These are phyloP conservation scores for Myotis daubentonii DNA, from an alignment of 2,797 vertebrate genomes.

Conservation along the genomic window DNA sequence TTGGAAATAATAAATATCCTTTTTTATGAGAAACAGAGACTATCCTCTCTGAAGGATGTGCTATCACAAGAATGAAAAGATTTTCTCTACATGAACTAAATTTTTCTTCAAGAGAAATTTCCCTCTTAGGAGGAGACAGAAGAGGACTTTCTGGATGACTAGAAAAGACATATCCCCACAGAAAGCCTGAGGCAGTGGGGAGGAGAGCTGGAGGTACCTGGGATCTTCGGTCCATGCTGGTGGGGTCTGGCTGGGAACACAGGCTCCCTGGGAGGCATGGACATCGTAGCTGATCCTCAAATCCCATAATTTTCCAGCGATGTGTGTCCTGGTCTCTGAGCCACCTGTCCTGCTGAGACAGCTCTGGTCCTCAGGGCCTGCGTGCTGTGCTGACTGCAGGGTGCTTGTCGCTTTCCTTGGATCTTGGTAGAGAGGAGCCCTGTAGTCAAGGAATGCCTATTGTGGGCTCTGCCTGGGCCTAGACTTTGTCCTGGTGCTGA, in stretches of 20 bases:
- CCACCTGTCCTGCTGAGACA: not conserved
- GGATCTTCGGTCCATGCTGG: not conserved
- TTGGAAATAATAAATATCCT: conserved; percentile 23
- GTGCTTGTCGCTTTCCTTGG: not conserved
- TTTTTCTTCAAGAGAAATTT: conserved; percentile 31
- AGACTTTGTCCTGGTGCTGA: not conserved
- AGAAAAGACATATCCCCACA: conserved; percentile 1
- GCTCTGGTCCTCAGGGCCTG: not conserved
- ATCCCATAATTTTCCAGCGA: not conserved
- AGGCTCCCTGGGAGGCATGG: not conserved
- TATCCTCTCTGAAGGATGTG: conserved; percentile 35
- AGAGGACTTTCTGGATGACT: conserved; percentile 18
- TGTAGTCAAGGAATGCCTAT: not conserved
- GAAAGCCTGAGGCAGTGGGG: not conserved
- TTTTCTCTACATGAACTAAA: conserved; percentile 29
- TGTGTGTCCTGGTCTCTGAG: not conserved
- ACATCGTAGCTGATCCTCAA: not conserved
- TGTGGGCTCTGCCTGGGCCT: not conserved
- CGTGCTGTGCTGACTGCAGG: not conserved
- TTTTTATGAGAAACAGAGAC: conserved; percentile 30
- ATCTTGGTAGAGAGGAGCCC: not conserved
- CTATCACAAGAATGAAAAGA: not conserved
- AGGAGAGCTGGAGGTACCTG: not conserved
- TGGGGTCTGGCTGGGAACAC: not conserved
- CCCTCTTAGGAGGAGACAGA: not conserved